Base-by-base conservation (phyloP, 2,113 vertebrate species). In the Genyomyrus donnyi region DNA sequence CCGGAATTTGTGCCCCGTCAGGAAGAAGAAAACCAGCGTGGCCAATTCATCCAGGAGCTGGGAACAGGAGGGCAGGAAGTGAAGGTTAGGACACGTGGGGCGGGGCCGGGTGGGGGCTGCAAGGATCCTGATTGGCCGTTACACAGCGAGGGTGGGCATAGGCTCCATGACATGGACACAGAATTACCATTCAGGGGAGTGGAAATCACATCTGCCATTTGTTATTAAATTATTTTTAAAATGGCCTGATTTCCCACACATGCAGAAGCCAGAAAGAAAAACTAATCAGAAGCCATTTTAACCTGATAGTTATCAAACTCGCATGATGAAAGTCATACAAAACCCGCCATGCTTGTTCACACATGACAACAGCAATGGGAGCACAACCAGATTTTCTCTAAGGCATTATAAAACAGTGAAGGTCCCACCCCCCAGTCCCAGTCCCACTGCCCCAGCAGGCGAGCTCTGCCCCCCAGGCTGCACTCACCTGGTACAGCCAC, bases 1-100 rank as follows among this genome's bases (percentile, higher is more conserved):
- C 15, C 96, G 96, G 94, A 98, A 97, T 85, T 97, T 97, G 92
- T 97, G 97, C 3, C 97, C 97, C 0, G 97, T 98, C 3, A 98
- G 94, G 39, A 97, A 95, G 58, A 98, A 97, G 94, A 98, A 97
- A 27, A 97, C 94, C 9, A 97, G 92, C 0, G 96, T 98, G 90
- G 97, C 97, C 91, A 94, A 95, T 91, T 98, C 97, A 87, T 97
- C 96, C 93, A 98, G 93, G 88, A 97, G 94, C 97, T 97, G 94
- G 9, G 7, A 90, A 89, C 83, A 1, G 2, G 86, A 74, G 52
- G 66, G 0, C 74, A 88, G 86, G 50, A 9, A 77, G 8, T 24
- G n/a, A 87, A 56, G n/a, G 15, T 8, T 3, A 21, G 13, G 50
- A 27, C n/a, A 66, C 31, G 15, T 6, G 27, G 9, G 27, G n/a